Conservation (phyloP, 2,113 vertebrate genomes). For the Collichthys lucidus region DNA sequence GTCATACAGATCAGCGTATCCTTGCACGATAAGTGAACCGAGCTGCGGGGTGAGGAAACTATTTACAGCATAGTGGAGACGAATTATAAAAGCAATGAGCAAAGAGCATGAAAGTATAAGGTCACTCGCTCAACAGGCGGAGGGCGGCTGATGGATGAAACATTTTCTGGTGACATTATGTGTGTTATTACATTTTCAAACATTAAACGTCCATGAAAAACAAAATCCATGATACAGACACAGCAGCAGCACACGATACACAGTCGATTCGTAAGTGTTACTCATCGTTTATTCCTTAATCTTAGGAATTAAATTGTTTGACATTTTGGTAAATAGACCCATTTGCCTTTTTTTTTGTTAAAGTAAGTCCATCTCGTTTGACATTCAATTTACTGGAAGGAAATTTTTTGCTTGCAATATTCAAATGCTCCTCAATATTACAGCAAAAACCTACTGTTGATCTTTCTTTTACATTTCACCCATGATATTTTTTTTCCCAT, state of each 20-base stretch:
- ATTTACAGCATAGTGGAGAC: constrained; percentile 2
- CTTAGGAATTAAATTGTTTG: background rate
- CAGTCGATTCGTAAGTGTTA: background rate
- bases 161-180: no score
- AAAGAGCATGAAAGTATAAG: background rate
- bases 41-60: background rate
- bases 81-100: background rate
- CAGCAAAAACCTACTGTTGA: background rate
- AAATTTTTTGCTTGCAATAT: background rate
- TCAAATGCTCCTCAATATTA: background rate
- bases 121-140: background rate
- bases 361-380: background rate
- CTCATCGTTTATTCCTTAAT: background rate
- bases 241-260: background rate
- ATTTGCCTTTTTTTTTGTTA: background rate
- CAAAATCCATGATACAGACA: background rate
- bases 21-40: background rate
- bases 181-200: background rate
- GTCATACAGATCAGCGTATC: constrained; percentile 24
- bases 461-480: constrained; percentile 1
- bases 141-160: background rate
- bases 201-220: no score
- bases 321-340: background rate
- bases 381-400: background rate
- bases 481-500: constrained; percentile 3